phyloP scores from a whole-genome alignment of 2,113 vertebrate genomes.

The Cryptomyrus ogoouensis region DNA sequence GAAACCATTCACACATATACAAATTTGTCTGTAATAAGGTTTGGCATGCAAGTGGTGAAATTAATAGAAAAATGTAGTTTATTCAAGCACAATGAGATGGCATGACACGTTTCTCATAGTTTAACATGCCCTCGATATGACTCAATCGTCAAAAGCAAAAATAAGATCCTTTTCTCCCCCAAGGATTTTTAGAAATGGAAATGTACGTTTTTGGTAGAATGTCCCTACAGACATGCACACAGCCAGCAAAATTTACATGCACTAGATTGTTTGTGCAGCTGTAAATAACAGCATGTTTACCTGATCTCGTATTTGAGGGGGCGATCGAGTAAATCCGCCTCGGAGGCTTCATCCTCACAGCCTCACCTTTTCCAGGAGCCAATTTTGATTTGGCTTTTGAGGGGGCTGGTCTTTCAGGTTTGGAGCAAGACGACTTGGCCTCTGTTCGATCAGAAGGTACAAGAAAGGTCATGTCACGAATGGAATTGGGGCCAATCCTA shows the following conservation, averaged over 20 bases:
- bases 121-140: background rate
- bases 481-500: constrained; percentile 14
- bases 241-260: background rate
- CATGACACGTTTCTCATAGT: background rate
- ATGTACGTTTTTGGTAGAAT: background rate
- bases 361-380: constrained; percentile 44
- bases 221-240: background rate
- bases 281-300: constrained; percentile 24
- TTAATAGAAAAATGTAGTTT: background rate
- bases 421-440: constrained; percentile 38
- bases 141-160: background rate
- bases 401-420: constrained; percentile 35
- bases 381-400: constrained; percentile 46
- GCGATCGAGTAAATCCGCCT: constrained; percentile 44
- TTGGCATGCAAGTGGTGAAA: background rate
- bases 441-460: constrained; percentile 35
- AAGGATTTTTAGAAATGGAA: background rate
- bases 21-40: background rate
- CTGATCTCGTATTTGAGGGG: constrained; percentile 27
- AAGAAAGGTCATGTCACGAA: constrained; percentile 29
- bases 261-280: background rate
- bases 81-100: background rate
- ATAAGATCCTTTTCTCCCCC: background rate
- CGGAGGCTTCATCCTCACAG: constrained; percentile 51
- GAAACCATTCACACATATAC: too few species aligned